Evolutionary conservation across 2,888 invertebrate genomes (phyloP).

Genomic region (Callimorpha dominula): DNA sequence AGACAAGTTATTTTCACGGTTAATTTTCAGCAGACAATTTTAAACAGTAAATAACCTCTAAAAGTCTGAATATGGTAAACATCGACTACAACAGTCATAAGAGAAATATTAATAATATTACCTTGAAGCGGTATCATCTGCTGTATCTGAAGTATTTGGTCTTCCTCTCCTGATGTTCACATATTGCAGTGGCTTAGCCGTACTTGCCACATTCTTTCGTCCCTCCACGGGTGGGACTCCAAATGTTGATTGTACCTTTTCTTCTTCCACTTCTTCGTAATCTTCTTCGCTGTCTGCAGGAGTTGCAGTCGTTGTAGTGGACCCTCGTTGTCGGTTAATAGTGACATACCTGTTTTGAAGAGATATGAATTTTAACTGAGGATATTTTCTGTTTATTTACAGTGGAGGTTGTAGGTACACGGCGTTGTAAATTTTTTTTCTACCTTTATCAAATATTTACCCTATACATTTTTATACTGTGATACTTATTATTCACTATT

Average conservation of each 20-base stretch:
- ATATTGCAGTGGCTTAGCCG: conserved; percentile 87
- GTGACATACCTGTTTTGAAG: conserved; percentile 81
- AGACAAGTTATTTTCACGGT: neutral
- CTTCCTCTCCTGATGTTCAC: conserved; percentile 90
- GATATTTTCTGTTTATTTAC: neutral
- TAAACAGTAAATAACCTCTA: no score
- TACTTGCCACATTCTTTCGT: conserved; percentile 63
- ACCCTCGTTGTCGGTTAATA: conserved; percentile 88
- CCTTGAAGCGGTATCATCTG: conserved; percentile 78
- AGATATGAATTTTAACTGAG: neutral
- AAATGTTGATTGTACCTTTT: conserved; percentile 63
- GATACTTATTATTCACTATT: no score
- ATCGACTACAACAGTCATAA: neutral
- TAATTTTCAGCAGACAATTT: no score
- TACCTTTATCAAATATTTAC: neutral
- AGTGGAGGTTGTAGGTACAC: no score
- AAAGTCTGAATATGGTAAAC: neutral
- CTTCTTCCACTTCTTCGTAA: conserved; percentile 60
- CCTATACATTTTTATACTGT: no score
- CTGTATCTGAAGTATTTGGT: conserved; percentile 79
- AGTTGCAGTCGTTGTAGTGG: conserved; percentile 69
- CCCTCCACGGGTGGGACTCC: conserved; percentile 53
- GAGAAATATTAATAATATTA: conserved; percentile 33
- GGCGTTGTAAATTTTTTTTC: neutral
- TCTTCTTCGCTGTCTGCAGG: conserved; percentile 61